Evolutionary conservation across 2,888 invertebrate genomes (phyloP), one percentile per base, ranked within the genome.

Genomic region (Clitarchus hookeri): DNA sequence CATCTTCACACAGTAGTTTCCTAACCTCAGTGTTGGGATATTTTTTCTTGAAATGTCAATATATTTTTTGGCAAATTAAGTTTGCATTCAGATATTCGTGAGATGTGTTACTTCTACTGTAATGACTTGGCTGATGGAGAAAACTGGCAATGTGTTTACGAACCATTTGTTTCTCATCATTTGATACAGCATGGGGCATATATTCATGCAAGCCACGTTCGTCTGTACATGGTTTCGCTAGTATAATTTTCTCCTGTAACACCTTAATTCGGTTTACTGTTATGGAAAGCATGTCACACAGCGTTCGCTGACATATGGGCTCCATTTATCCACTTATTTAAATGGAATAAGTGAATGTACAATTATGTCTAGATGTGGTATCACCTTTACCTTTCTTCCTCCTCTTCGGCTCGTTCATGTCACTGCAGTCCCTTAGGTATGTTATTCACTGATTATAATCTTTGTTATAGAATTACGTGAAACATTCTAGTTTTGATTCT

Each of bases 201-300:
- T 65, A 11, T 0, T 65, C 16, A 19, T 65, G 65, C 23, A 65
- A 65, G 65, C 65, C 65, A 53, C 53, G 53, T 8, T 53, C 53
- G 19, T 53, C 3, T 53, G 12, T 53, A 19, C 53, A 53, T 19
- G 8, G 53, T 53, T n/a, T 53, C 3, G 25, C n/a, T 53, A 48
- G 53, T 53, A 23, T 48, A 26, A 84, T 84, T 53, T 84, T n/a
- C 11, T 26, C 26, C 44, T 26, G 26, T n/a, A 84, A 3, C 26
- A 23, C 54, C 53, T 84, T 54, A 16, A 53, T 26, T 84, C 84
- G 16, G n/a, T 54, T 53, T 84, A 13, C 26, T 84, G 84, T 54
- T 65, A 84, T 26, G 26, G 77, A 84, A 82, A 82, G 44, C 44
- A 27, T 27, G 44, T 84, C 65, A 84, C 25, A 65, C 26, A 84